Evolutionary conservation across 2,797 vertebrate genomes (phyloP).

Genomic region (Halcyon smyrnensis): DNA sequence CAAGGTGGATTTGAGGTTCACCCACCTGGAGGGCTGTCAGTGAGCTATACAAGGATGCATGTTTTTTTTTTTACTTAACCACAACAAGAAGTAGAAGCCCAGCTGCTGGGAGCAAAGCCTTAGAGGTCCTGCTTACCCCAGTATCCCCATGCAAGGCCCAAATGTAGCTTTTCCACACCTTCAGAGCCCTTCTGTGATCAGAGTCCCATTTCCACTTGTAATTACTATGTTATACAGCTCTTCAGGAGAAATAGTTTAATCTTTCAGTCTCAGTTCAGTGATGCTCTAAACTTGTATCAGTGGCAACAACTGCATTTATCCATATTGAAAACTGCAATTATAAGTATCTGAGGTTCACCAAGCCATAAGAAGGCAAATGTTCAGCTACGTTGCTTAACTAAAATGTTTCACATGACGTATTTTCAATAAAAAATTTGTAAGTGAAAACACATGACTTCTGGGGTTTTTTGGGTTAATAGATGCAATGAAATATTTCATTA

Average conservation of each 20-base stretch:
- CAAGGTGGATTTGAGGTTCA: neutral
- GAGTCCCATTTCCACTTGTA: slow-evolving; percentile 7
- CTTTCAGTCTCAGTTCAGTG: neutral
- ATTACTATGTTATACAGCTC: slow-evolving; percentile 1
- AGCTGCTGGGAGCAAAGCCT: slow-evolving; percentile 37
- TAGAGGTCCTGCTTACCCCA: slow-evolving; percentile 43
- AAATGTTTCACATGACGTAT: slow-evolving; percentile 8
- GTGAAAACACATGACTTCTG: slow-evolving; percentile 61
- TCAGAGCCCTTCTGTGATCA: slow-evolving; percentile 37
- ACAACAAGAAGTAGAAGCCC: slow-evolving; percentile 65
- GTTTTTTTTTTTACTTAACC: slow-evolving; percentile 26
- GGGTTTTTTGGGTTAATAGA: slow-evolving; percentile 20
- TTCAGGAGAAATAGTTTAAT: slow-evolving; percentile 51
- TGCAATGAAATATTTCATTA: slow-evolving; percentile 37
- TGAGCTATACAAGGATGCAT: neutral
- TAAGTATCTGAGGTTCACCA: slow-evolving; percentile 51
- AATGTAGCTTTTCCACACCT: slow-evolving; percentile 41
- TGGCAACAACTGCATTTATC: slow-evolving; percentile 7
- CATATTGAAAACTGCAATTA: slow-evolving; percentile 13
- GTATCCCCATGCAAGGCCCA: neutral
- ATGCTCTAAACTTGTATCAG: neutral
- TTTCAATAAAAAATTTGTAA: slow-evolving; percentile 65
- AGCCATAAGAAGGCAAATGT: slow-evolving; percentile 12
- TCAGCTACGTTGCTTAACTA: slow-evolving; percentile 9
- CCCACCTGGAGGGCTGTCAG: neutral